phyloP scores from a whole-genome alignment of 2,797 vertebrate species.

The Serranus cabrilla region DNA sequence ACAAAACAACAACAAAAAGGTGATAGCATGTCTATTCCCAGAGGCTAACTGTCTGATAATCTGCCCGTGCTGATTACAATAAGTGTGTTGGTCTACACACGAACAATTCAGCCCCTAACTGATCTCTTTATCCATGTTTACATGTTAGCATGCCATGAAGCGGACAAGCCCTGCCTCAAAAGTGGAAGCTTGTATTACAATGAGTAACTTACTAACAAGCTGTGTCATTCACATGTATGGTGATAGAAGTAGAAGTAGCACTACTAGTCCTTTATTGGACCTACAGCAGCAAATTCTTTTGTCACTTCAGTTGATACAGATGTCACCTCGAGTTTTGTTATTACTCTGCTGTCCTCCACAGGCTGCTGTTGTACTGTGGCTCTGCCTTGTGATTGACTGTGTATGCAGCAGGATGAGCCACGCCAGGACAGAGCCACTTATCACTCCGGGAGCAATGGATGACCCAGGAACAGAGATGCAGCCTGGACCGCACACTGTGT shows the following conservation, averaged over 20 bases:
- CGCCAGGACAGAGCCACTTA: slow-evolving; percentile 71
- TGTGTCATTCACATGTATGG: background rate
- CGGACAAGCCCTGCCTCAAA: background rate
- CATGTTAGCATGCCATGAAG: background rate
- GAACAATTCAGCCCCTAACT: background rate
- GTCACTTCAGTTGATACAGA: slow-evolving; percentile 63
- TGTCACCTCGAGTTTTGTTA: slow-evolving; percentile 68
- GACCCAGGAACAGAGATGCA: slow-evolving; percentile 71
- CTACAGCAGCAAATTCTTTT: slow-evolving; percentile 21
- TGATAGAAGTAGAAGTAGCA: background rate
- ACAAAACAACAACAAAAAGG: too few species aligned
- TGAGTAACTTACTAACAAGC: background rate
- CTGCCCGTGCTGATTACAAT: background rate
- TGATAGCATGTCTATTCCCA: too few species aligned
- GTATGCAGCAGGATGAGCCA: slow-evolving; percentile 58
- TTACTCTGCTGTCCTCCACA: slow-evolving; percentile 68
- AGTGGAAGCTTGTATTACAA: background rate
- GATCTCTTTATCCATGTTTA: background rate
- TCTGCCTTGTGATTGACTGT: slow-evolving; percentile 66
- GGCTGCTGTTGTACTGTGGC: slow-evolving; percentile 40
- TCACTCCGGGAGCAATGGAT: slow-evolving; percentile 69
- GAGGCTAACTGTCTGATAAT: too few species aligned
- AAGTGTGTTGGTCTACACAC: background rate
- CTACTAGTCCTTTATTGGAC: slow-evolving; percentile 1
- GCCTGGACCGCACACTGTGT: slow-evolving; percentile 65